Evolutionary conservation across 2,113 vertebrate species (phyloP).

Genomic region (Chaetodon auriga): DNA sequence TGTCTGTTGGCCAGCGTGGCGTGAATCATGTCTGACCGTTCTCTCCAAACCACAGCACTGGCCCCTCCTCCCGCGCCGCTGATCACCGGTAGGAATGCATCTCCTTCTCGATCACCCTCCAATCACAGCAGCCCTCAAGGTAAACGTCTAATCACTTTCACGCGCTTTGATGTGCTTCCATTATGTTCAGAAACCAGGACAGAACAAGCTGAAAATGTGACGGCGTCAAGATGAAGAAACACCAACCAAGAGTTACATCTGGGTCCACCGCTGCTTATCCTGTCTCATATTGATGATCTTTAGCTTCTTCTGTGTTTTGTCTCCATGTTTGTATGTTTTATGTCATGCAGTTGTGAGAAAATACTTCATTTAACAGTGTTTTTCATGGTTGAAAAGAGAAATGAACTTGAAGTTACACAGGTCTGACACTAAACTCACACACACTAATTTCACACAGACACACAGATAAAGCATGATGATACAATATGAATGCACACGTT

Average conservation of each 20-base stretch:
- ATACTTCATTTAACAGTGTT: neutral
- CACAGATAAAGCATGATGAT: neutral
- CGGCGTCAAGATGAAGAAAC: neutral
- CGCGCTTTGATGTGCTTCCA: neutral
- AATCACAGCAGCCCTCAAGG: constrained; percentile 66
- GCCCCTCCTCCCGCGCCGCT: constrained; percentile 46
- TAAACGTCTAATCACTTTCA: constrained; percentile 29
- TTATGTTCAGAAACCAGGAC: neutral
- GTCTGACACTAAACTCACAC: neutral
- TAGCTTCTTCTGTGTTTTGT: neutral
- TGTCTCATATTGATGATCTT: neutral
- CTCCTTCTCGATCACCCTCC: constrained; percentile 65
- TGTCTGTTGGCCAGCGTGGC: neutral
- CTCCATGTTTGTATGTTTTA: neutral
- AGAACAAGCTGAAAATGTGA: neutral
- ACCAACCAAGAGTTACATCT: neutral
- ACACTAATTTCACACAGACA: neutral
- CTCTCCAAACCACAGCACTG: constrained; percentile 57
- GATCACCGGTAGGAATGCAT: constrained; percentile 49
- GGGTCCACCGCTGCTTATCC: neutral
- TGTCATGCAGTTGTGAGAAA: neutral
- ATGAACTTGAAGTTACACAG: neutral
- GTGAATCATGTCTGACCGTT: constrained; percentile 46
- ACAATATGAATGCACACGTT: neutral
- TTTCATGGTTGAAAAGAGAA: neutral